These are phyloP conservation scores for Chrysoperla carnea DNA, from an alignment of 1,140 invertebrate species.

Conservation along the genomic window DNA sequence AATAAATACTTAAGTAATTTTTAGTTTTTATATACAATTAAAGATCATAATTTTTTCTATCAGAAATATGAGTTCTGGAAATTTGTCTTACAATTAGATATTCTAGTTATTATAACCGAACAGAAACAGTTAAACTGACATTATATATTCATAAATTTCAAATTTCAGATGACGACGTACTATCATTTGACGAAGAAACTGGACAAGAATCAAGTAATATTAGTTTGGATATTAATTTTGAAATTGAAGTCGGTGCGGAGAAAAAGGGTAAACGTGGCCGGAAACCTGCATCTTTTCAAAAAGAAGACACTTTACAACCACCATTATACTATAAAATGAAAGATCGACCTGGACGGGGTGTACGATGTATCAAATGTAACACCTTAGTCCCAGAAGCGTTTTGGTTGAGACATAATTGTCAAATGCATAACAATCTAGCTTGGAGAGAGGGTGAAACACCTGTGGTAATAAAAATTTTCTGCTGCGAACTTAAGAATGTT, in stretches of 20 bases:
- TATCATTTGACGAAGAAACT: no score
- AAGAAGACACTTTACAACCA: neutral
- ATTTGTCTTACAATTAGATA: no score
- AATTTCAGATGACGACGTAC: no score
- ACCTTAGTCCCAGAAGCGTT: neutral
- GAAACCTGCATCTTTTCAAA: neutral
- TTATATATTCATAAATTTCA: no score
- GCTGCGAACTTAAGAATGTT: neutral
- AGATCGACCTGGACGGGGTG: neutral
- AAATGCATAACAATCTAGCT: neutral
- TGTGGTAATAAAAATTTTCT: neutral
- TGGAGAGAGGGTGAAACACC: neutral
- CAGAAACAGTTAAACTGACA: no score
- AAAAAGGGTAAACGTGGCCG: neutral
- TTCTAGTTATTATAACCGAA: no score
- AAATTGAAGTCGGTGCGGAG: neutral
- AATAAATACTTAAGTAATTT: no score
- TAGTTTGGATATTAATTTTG: neutral
- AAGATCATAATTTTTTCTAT: no score
- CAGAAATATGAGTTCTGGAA: no score
- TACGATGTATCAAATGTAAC: neutral
- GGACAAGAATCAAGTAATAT: no score
- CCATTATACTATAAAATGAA: no score
- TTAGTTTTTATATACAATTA: no score
- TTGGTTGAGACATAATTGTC: neutral